phyloP scores from a whole-genome alignment of 2,888 invertebrate genomes.

The Tanypteryx hageni region DNA sequence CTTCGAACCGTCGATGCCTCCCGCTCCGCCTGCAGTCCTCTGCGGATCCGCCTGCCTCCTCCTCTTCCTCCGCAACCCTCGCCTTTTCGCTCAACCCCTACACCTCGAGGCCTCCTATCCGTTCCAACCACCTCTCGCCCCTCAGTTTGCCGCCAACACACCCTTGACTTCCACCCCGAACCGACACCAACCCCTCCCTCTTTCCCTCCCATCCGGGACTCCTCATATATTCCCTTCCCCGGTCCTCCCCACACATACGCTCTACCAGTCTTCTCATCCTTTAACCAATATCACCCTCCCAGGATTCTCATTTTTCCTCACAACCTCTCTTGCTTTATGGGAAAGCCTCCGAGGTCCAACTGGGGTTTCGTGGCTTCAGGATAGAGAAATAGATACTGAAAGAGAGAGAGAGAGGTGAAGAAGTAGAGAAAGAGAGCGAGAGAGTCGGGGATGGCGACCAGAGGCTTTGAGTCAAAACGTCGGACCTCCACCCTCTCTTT shows the following conservation, averaged over 20 bases:
- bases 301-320: slow-evolving; percentile 21
- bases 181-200: neutral
- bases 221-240: neutral
- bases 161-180: neutral
- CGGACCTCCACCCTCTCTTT: too few species aligned
- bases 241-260: too few species aligned
- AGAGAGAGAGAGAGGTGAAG: neutral
- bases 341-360: neutral
- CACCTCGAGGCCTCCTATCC: neutral
- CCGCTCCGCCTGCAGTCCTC: too few species aligned
- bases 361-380: neutral
- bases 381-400: neutral
- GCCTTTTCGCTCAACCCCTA: neutral
- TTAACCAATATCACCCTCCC: neutral
- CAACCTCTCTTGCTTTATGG: neutral
- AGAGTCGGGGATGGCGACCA: neutral
- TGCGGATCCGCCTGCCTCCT: neutral
- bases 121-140: neutral
- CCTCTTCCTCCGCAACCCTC: neutral
- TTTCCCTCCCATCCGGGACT: too few species aligned
- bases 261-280: neutral
- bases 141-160: neutral
- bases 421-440: neutral
- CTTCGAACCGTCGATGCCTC: too few species aligned
- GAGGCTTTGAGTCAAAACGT: too few species aligned